A percentile compares a stretch with the other conserved stretches of the same genome.
phyloP scores from a whole-genome alignment of 2,113 vertebrate species.

The Lophura nycthemera region DNA sequence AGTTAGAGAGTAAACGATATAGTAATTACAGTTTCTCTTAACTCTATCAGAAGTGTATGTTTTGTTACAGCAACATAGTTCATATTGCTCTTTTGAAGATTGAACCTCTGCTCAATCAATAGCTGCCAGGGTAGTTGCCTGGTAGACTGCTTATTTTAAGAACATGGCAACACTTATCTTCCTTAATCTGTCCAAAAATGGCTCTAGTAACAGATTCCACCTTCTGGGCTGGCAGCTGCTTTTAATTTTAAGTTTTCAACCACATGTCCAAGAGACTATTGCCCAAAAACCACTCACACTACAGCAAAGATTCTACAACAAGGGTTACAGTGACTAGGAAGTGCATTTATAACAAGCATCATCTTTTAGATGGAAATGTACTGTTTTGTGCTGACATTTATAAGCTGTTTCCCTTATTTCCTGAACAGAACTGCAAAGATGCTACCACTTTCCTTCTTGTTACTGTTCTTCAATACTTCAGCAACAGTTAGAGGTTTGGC shows the following conservation, averaged over 20 bases:
- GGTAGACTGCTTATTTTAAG: not conserved
- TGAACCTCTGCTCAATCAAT: not conserved
- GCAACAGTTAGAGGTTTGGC: not conserved
- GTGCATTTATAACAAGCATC: not conserved
- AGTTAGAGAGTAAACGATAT: not conserved
- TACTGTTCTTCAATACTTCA: not conserved
- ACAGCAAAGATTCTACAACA: not conserved
- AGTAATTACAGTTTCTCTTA: not conserved
- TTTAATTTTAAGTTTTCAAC: not conserved
- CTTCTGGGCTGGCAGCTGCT: not conserved
- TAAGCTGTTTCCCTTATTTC: not conserved
- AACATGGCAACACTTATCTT: not conserved
- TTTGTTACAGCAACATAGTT: not conserved
- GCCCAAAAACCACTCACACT: accelerated
- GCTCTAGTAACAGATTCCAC: not conserved
- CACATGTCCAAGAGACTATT: not conserved
- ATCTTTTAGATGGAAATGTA: not conserved
- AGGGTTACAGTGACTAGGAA: not conserved
- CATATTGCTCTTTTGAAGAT: not conserved
- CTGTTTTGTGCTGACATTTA: not conserved
- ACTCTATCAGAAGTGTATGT: not conserved
- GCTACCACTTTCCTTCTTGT: not conserved
- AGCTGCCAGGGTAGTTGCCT: not conserved
- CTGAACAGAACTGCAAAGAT: not conserved
- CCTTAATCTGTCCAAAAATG: not conserved